phyloP scores from a whole-genome alignment of 2,888 invertebrate genomes.

The Standfussiana lucernea region DNA sequence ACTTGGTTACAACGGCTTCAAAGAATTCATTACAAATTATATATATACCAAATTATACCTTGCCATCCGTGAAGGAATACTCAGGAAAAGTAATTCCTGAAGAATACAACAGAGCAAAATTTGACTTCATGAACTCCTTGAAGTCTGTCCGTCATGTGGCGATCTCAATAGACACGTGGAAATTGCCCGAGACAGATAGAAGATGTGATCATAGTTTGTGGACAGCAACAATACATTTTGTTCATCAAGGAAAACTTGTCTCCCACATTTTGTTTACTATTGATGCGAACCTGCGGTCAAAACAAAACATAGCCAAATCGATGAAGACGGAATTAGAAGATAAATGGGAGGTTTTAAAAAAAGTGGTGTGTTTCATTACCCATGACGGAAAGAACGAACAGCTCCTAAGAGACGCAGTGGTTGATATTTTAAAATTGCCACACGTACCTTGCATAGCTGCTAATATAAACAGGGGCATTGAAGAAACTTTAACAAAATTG shows the following conservation, averaged over 20 bases:
- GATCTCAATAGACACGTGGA: slow-evolving; percentile 17
- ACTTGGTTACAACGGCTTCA: not conserved
- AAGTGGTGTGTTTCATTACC: slow-evolving; percentile 19
- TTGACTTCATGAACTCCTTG: not conserved
- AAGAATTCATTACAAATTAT: not conserved
- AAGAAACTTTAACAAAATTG: not conserved
- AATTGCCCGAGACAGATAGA: not conserved
- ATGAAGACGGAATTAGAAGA: not conserved
- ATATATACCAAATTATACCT: not conserved
- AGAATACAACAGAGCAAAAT: slow-evolving; percentile 14
- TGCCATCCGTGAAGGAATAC: slow-evolving; percentile 8
- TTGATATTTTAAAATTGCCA: not conserved
- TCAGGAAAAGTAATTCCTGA: not conserved
- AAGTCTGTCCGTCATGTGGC: slow-evolving; percentile 10
- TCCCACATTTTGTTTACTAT: slow-evolving; percentile 11
- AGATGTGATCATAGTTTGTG: not conserved
- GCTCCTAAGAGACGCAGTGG: not conserved
- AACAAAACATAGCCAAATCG: not conserved
- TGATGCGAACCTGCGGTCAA: not conserved
- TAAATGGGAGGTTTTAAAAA: slow-evolving; percentile 1
- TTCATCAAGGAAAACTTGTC: slow-evolving; percentile 4
- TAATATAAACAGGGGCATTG: not conserved
- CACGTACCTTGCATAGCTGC: slow-evolving; percentile 3
- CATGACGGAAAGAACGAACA: not conserved
- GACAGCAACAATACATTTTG: slow-evolving; percentile 23